Base-by-base conservation (phyloP, 2,797 vertebrate genomes). In the Sphaeramia orbicularis region DNA sequence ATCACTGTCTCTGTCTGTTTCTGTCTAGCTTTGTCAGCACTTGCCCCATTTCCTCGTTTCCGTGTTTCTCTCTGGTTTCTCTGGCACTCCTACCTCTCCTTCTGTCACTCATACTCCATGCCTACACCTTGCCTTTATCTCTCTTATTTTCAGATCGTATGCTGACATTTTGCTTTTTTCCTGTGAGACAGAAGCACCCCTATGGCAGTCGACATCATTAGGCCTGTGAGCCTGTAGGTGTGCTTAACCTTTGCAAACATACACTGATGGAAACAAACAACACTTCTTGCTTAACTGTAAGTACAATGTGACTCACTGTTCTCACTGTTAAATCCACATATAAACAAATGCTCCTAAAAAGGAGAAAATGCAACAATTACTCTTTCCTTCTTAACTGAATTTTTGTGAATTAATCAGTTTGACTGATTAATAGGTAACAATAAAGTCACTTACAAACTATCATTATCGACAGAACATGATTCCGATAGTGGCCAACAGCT, bases 151-250 rank as follows among this genome's bases (percentile, higher is more conserved):
- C 53, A 57, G 49, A 63, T 61, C 59, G 36, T 54, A 37, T 65
- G 58, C 35, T 83, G 74, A 85, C 80, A 85, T 82, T 87, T 59
- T 61, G 24, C 24, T 48, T 38, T 48, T 77, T 65, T 61, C 69
- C 65, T 51, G 65, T 35, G 42, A 76, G 71, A 80, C 53, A 52
- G 43, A 37, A 75, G 41, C 47, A 27, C 32, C 42, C 56, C 16
- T 50, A 68, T 76, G 24, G 19, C 45, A 24, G 55, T 65, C 43
- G 65, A 35, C 24, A 59, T 76, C 70, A 74, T 74, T 67, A 74
- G 19, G 71, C 80, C 74, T 63, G 69, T 64, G 71, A 16, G 71
- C 80, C 74, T 63, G 69, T 64, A 70, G 83, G 62, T 73, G 76
- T 65, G 50, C 69, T 72, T 87, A 54, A 84, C 71, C 65, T 72